Conservation (phyloP, 2,888 invertebrate species). For the Ptychoptera contaminata region DNA sequence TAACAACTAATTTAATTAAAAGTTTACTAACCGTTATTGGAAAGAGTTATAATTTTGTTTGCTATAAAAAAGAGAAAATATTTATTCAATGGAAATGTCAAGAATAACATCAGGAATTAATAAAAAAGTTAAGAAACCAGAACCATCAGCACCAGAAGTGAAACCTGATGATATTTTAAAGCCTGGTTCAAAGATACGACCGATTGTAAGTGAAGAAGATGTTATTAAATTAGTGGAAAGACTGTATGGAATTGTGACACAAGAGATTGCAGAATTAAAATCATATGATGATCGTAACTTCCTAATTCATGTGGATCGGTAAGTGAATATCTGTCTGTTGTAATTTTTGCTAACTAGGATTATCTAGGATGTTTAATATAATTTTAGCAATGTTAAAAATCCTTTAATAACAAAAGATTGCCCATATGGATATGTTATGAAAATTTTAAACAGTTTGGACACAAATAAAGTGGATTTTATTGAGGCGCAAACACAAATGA, state of each 20-base stretch:
- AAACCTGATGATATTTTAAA: conserved; percentile 15
- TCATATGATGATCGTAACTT: conserved; percentile 31
- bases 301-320: conserved; percentile 27
- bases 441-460: conserved; percentile 70
- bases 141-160: no score
- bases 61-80: no score
- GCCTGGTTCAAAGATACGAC: conserved; percentile 27
- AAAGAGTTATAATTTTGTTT: no score
- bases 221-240: conserved; percentile 24
- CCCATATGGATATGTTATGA: conserved; percentile 56
- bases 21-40: no score
- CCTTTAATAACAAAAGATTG: conserved; percentile 38
- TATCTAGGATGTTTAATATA: background rate
- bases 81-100: no score
- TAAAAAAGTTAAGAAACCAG: no score
- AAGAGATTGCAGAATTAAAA: conserved; percentile 22
- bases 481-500: conserved; percentile 59
- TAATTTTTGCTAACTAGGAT: background rate
- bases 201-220: conserved; percentile 20
- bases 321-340: conserved; percentile 11
- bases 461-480: conserved; percentile 49
- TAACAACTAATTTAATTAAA: no score
- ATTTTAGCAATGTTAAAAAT: conserved; percentile 37
- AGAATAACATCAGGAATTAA: no score
- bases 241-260: conserved; percentile 26